phyloP scores from a whole-genome alignment of 1,140 invertebrate genomes.

The Eupristina koningsbergeri region DNA sequence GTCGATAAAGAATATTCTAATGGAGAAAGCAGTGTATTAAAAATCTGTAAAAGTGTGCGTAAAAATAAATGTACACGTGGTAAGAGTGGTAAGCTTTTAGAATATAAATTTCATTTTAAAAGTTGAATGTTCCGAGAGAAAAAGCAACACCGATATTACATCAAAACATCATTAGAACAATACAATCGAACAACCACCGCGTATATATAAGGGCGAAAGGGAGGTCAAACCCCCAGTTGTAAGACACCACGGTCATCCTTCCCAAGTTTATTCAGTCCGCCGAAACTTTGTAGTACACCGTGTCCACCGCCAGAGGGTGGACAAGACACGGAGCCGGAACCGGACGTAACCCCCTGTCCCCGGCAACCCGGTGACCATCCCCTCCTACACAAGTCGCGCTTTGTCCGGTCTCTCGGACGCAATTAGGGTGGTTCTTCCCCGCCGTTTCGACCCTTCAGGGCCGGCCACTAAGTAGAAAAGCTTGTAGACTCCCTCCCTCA shows the following conservation, averaged over 20 bases:
- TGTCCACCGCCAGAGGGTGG: conserved; percentile 72
- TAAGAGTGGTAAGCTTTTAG: too few relatives aligned
- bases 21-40: too few relatives aligned
- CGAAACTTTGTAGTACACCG: conserved; percentile 74
- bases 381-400: conserved; percentile 68
- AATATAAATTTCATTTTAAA: too few relatives aligned
- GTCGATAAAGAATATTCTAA: too few relatives aligned
- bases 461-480: conserved; percentile 73
- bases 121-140: background rate
- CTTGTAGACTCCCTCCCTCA: conserved; percentile 67
- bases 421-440: conserved; percentile 71
- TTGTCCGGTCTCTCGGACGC: conserved; percentile 74
- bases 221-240: background rate
- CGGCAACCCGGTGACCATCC: too few relatives aligned
- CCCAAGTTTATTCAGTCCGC: conserved; percentile 72
- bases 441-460: conserved; percentile 60
- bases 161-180: background rate
- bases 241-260: background rate
- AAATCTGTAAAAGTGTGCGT: too few relatives aligned
- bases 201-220: background rate
- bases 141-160: conserved; percentile 27
- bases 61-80: too few relatives aligned
- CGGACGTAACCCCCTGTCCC: conserved; percentile 63
- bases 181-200: background rate
- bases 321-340: conserved; percentile 62